These are phyloP conservation scores for Coluber constrictor DNA, from an alignment of 2,797 vertebrate genomes.

Conservation along the genomic window DNA sequence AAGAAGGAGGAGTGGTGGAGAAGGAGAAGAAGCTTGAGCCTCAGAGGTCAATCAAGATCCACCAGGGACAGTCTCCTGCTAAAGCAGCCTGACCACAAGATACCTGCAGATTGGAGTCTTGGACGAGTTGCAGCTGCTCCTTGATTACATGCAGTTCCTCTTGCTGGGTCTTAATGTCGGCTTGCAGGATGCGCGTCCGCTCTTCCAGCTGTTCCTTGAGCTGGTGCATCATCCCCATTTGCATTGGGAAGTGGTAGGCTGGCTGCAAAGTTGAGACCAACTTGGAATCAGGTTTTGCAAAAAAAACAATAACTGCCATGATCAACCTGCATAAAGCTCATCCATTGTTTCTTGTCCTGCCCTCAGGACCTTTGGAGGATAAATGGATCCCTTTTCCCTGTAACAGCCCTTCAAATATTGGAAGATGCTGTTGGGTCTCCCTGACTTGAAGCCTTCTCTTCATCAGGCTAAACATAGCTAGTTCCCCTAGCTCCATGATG, in stretches of 20 bases:
- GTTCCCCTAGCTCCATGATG: too few species aligned
- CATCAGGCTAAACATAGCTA: too few species aligned
- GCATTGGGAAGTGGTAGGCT: slow-evolving; percentile 76
- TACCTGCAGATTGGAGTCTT: slow-evolving; percentile 82
- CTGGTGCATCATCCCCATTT: slow-evolving; percentile 83
- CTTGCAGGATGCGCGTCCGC: slow-evolving; percentile 81
- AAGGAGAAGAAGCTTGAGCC: not conserved
- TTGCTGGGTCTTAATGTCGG: slow-evolving; percentile 83
- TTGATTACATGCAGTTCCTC: slow-evolving; percentile 84
- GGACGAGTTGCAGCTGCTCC: slow-evolving; percentile 84
- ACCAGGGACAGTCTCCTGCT: not conserved
- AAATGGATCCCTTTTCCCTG: too few species aligned
- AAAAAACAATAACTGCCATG: not conserved
- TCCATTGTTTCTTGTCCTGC: too few species aligned
- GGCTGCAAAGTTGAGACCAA: slow-evolving; percentile 46
- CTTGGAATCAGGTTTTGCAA: not conserved
- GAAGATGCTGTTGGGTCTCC: too few species aligned
- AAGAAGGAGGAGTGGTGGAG: too few species aligned
- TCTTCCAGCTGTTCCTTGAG: slow-evolving; percentile 87
- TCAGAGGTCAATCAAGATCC: fast-evolving
- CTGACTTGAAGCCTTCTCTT: too few species aligned
- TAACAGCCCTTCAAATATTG: too few species aligned
- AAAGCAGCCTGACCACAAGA: not conserved
- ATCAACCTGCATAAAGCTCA: not conserved
- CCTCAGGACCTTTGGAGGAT: too few species aligned